A percentile compares a stretch with the other conserved stretches of the same genome.
Conservation (phyloP, 2,797 vertebrate species). For the Jordanella pulchra region DNA sequence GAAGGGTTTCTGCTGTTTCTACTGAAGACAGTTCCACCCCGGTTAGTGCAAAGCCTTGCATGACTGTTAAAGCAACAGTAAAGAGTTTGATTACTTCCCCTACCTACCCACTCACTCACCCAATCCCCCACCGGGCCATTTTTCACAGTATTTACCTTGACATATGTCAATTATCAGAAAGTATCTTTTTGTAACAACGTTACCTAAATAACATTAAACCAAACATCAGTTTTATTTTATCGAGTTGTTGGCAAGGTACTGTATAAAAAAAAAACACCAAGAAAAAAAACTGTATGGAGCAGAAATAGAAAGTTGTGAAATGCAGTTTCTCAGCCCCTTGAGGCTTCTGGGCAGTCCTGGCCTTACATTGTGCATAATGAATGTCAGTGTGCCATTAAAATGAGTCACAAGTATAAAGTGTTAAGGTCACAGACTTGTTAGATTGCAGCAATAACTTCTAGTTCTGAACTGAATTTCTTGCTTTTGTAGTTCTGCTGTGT, state of each 20-base stretch:
- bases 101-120: no score
- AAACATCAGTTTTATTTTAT: not conserved
- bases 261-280: not conserved
- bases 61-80: constrained; percentile 3
- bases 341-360: constrained; percentile 4
- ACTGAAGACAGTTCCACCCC: constrained; percentile 4
- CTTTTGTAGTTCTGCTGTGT: constrained; percentile 1
- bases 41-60: not conserved
- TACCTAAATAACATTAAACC: not conserved
- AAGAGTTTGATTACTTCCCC: constrained; percentile 1
- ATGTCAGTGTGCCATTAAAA: constrained; percentile 13
- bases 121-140: not conserved
- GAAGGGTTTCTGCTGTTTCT: not conserved
- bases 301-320: not conserved
- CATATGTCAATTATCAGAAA: not conserved
- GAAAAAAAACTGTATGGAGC: no score
- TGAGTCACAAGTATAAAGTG: constrained; percentile 4
- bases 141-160: not conserved
- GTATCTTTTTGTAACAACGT: not conserved
- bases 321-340: constrained; percentile 1
- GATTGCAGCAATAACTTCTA: constrained; percentile 9
- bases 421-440: constrained; percentile 8
- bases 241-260: not conserved
- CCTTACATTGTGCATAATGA: constrained; percentile 6
- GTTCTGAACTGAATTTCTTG: constrained; percentile 6